Evolutionary conservation across 2,888 invertebrate genomes (phyloP).

Genomic region (Epirrhoe tristata): DNA sequence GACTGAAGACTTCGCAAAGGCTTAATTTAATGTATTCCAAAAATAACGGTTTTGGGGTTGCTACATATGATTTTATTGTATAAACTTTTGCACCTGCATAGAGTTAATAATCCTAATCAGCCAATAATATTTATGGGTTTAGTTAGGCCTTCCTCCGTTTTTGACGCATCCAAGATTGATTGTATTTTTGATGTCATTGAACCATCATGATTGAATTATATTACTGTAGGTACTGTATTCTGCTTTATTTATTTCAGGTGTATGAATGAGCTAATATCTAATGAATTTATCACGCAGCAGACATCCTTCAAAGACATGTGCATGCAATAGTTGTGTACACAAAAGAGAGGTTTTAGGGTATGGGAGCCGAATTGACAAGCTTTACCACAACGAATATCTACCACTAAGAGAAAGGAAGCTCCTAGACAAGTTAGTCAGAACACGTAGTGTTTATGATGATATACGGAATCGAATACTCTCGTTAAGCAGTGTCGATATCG

Average conservation of each 20-base stretch:
- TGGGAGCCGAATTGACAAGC: slow-evolving; percentile 53
- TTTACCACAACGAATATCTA: slow-evolving; percentile 57
- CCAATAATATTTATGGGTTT: too few relatives aligned
- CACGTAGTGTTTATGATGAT: slow-evolving; percentile 61
- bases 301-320: slow-evolving; percentile 25
- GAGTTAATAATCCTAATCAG: too few relatives aligned
- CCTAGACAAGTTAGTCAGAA: slow-evolving; percentile 58
- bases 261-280: slow-evolving; percentile 7
- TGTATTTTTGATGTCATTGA: too few relatives aligned
- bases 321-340: slow-evolving; percentile 32
- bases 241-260: slow-evolving; percentile 10
- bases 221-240: too few relatives aligned
- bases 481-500: slow-evolving; percentile 45
- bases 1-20: too few relatives aligned
- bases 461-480: slow-evolving; percentile 56
- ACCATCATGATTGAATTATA: too few relatives aligned
- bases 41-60: too few relatives aligned
- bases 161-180: too few relatives aligned
- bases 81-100: too few relatives aligned
- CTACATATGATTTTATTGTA: too few relatives aligned
- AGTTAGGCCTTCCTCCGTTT: too few relatives aligned
- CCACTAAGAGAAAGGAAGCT: slow-evolving; percentile 60
- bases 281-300: slow-evolving; percentile 21
- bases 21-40: too few relatives aligned
- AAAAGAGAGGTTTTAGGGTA: slow-evolving; percentile 17